These are phyloP conservation scores for Laterallus jamaicensis DNA, from an alignment of 2,113 vertebrate species.

Conservation along the genomic window DNA sequence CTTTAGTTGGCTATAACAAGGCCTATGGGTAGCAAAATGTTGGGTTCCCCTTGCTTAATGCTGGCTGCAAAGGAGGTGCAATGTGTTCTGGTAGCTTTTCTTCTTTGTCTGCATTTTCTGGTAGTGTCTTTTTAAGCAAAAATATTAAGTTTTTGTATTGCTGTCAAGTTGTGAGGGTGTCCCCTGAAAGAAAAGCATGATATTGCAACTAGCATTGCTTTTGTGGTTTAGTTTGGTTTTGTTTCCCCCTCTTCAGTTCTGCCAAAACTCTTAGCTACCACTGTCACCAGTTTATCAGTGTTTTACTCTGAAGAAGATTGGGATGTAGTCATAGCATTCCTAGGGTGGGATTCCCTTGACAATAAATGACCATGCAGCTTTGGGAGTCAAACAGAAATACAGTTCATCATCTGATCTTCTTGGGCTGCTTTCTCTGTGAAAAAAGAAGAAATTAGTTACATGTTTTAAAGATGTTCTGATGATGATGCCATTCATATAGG, in stretches of 20 bases:
- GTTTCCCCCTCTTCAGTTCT: background rate
- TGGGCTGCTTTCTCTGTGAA: background rate
- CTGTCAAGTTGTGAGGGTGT: background rate
- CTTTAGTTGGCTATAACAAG: background rate
- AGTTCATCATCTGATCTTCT: background rate
- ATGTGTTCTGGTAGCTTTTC: background rate
- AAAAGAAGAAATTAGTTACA: background rate
- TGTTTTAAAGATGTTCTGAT: background rate
- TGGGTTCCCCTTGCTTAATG: background rate
- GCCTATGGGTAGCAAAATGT: no score
- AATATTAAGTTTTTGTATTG: background rate
- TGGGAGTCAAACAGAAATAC: background rate
- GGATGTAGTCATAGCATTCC: background rate
- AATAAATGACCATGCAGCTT: background rate
- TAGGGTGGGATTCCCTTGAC: accelerated
- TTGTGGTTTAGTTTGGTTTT: background rate
- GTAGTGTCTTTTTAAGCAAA: background rate
- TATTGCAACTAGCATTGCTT: accelerated
- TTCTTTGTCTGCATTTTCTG: accelerated
- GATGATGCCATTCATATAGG: background rate
- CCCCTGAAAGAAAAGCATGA: background rate
- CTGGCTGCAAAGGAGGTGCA: background rate
- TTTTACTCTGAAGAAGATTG: background rate
- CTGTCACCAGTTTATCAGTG: background rate
- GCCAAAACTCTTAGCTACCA: background rate